These are phyloP conservation scores for Clitarchus hookeri DNA, from an alignment of 2,888 invertebrate genomes.

Conservation along the genomic window DNA sequence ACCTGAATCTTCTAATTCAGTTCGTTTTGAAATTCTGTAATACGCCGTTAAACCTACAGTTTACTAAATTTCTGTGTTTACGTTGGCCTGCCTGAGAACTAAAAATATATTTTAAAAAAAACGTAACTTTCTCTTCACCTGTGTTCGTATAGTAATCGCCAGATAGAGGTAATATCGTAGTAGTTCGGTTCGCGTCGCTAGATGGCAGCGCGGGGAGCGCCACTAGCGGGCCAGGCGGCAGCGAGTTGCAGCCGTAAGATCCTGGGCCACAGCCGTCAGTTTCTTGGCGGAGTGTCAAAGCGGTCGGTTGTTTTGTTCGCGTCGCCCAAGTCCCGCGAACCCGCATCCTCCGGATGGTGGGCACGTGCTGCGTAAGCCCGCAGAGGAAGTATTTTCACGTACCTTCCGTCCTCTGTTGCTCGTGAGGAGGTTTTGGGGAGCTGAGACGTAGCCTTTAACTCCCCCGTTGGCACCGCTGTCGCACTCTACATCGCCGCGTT, in stretches of 20 bases:
- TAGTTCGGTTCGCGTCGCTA: background rate
- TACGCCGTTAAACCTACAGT: too few relatives aligned
- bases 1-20: too few relatives aligned
- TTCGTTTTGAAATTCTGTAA: too few relatives aligned
- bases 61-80: too few relatives aligned
- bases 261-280: background rate
- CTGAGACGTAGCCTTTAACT: too few relatives aligned
- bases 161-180: background rate
- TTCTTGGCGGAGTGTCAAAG: constrained; percentile 1
- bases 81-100: too few relatives aligned
- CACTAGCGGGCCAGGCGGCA: background rate
- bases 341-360: background rate
- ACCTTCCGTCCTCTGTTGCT: background rate
- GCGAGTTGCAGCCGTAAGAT: background rate
- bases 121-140: too few relatives aligned
- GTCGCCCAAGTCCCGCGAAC: background rate
- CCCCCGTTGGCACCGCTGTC: too few relatives aligned
- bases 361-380: background rate
- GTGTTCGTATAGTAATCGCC: background rate
- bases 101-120: too few relatives aligned
- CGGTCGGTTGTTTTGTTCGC: background rate
- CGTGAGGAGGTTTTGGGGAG: too few relatives aligned
- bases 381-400: background rate
- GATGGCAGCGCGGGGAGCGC: background rate
- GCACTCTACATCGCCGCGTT: background rate